phyloP scores from a whole-genome alignment of 2,888 invertebrate species.

The Hyposoter didymator region DNA sequence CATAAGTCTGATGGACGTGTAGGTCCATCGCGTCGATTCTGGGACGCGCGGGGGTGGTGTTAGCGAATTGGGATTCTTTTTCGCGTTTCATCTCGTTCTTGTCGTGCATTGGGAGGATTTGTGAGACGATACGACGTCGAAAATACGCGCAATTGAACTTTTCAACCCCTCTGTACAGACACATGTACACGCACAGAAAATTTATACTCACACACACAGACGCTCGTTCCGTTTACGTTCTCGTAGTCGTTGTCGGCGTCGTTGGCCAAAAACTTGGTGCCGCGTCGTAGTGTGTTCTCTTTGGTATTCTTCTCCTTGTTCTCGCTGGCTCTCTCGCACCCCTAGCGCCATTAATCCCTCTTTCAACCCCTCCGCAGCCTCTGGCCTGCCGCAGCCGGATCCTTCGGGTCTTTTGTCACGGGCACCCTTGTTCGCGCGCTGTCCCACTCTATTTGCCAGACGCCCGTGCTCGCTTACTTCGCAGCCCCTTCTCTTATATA shows the following conservation, averaged over 20 bases:
- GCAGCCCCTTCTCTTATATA: slow-evolving; percentile 77
- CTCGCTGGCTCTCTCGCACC: slow-evolving; percentile 65
- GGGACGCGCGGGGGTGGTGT: slow-evolving; percentile 26
- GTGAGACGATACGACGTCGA: slow-evolving; percentile 81
- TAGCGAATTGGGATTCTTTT: slow-evolving; percentile 47
- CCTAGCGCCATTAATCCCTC: slow-evolving; percentile 67
- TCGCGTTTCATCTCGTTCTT: slow-evolving; percentile 49
- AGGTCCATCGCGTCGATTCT: slow-evolving; percentile 48
- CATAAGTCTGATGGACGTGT: slow-evolving; percentile 15
- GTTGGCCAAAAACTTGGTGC: slow-evolving; percentile 36
- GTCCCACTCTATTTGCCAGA: slow-evolving; percentile 81
- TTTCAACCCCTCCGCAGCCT: slow-evolving; percentile 69
- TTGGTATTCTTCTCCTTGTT: slow-evolving; percentile 55
- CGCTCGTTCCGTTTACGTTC: slow-evolving; percentile 67
- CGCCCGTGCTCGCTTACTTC: slow-evolving; percentile 76
- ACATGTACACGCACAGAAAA: slow-evolving; percentile 69
- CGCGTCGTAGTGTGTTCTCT: slow-evolving; percentile 55
- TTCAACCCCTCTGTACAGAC: slow-evolving; percentile 80
- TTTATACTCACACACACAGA: slow-evolving; percentile 48
- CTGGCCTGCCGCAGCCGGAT: slow-evolving; percentile 70
- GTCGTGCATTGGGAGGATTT: slow-evolving; percentile 77
- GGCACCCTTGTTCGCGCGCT: slow-evolving; percentile 82
- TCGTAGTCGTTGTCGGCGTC: slow-evolving; percentile 56
- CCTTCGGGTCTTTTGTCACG: slow-evolving; percentile 81
- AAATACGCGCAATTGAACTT: slow-evolving; percentile 84